These are phyloP conservation scores for Osmerus eperlanus DNA, from an alignment of 2,113 vertebrate species.

Conservation along the genomic window DNA sequence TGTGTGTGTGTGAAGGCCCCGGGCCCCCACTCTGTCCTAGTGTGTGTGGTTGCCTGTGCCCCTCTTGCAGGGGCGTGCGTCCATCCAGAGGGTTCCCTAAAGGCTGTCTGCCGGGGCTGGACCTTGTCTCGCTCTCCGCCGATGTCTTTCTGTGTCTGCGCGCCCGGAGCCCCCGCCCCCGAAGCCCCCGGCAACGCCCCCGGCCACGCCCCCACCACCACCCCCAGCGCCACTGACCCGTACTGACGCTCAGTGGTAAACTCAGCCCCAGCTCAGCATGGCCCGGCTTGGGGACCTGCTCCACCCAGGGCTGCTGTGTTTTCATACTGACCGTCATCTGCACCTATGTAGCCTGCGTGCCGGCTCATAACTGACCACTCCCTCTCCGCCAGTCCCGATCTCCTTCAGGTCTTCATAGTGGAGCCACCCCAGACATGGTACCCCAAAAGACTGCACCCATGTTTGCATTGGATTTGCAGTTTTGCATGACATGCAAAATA, in stretches of 20 bases:
- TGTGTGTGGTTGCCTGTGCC: slow-evolving; percentile 53
- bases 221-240: slow-evolving; percentile 70
- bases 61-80: slow-evolving; percentile 71
- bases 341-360: slow-evolving; percentile 33
- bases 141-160: slow-evolving; percentile 75
- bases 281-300: slow-evolving; percentile 35
- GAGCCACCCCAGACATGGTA: slow-evolving; percentile 36
- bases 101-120: slow-evolving; percentile 76
- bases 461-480: slow-evolving; percentile 41
- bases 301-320: slow-evolving; percentile 50
- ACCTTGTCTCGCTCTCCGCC: slow-evolving; percentile 72
- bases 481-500: slow-evolving; percentile 61
- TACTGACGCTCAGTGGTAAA: slow-evolving; percentile 74
- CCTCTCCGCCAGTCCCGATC: not conserved
- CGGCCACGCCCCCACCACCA: slow-evolving; percentile 49
- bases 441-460: slow-evolving; percentile 21
- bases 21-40: not conserved
- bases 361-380: slow-evolving; percentile 32
- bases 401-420: slow-evolving; percentile 16
- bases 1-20: no score
- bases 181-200: slow-evolving; percentile 69
- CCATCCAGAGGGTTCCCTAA: slow-evolving; percentile 69
- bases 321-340: slow-evolving; percentile 55
- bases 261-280: slow-evolving; percentile 42
- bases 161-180: slow-evolving; percentile 66